Percentiles rank a stretch among this genome's conserved stretches.
Conservation (phyloP, 2,797 vertebrate genomes). For the Epinephelus awoara region DNA sequence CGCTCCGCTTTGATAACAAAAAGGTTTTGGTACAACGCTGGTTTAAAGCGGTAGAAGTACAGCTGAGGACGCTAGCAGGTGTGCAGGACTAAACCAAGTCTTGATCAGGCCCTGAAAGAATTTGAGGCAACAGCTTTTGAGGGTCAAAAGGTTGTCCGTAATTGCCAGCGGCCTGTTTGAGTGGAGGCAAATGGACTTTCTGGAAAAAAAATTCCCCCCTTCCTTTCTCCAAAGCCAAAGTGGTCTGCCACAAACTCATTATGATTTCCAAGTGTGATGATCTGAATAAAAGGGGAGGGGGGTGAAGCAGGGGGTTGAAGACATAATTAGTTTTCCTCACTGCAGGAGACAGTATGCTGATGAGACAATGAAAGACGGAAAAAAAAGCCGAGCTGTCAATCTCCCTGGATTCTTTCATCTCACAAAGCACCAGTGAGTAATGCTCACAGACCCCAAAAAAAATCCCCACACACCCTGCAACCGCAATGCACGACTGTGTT, state of each 20-base stretch:
- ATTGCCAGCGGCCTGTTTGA: slow-evolving; percentile 70
- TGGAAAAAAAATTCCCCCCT: not conserved
- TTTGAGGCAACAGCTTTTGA: slow-evolving; percentile 65
- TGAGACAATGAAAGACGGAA: slow-evolving; percentile 83
- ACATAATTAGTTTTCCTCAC: slow-evolving; percentile 88
- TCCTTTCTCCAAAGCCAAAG: slow-evolving; percentile 67
- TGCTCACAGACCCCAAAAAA: slow-evolving; percentile 53
- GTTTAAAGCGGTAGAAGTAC: slow-evolving; percentile 32
- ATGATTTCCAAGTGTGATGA: slow-evolving; percentile 84
- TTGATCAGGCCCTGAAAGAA: slow-evolving; percentile 52
- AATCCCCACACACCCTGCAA: slow-evolving; percentile 32
- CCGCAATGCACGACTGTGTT: slow-evolving; percentile 40
- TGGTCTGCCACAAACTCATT: slow-evolving; percentile 83
- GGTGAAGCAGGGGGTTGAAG: slow-evolving; percentile 81
- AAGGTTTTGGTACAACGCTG: slow-evolving; percentile 43
- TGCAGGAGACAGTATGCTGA: slow-evolving; percentile 85
- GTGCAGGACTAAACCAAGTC: slow-evolving; percentile 55
- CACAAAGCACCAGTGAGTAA: slow-evolving; percentile 69
- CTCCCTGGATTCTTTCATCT: slow-evolving; percentile 75
- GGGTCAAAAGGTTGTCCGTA: slow-evolving; percentile 73
- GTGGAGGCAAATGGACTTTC: slow-evolving; percentile 66
- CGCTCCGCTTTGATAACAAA: slow-evolving; percentile 75
- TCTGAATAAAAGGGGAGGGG: slow-evolving; percentile 79
- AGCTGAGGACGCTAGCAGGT: slow-evolving; percentile 77
- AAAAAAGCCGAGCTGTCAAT: slow-evolving; percentile 79